phyloP scores from a whole-genome alignment of 2,797 vertebrate species.

The Mastacembelus armatus region DNA sequence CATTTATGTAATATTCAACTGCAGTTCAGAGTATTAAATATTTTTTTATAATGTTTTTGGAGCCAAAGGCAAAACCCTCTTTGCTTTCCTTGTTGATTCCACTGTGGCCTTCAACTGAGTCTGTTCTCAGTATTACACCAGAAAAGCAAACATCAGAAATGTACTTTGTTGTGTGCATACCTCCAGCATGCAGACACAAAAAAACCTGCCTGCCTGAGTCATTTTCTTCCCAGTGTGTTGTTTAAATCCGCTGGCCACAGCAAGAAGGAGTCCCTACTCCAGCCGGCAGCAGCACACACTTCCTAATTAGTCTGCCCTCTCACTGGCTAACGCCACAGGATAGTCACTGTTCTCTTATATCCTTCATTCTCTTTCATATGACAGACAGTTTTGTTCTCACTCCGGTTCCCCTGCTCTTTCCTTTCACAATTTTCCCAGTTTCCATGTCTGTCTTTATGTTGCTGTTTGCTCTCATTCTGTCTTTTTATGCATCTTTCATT shows the following conservation, averaged over 20 bases:
- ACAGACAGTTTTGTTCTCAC: slow-evolving; percentile 47
- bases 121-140: slow-evolving; percentile 17
- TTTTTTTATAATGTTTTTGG: background rate
- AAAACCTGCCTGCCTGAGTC: slow-evolving; percentile 34
- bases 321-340: slow-evolving; percentile 58
- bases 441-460: slow-evolving; percentile 19
- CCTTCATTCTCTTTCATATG: slow-evolving; percentile 34
- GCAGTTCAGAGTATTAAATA: too few species aligned
- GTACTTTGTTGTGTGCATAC: slow-evolving; percentile 60
- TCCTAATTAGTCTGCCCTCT: slow-evolving; percentile 75
- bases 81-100: slow-evolving; percentile 26
- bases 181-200: slow-evolving; percentile 30
- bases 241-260: slow-evolving; percentile 58
- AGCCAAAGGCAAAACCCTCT: background rate
- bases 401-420: slow-evolving; percentile 32
- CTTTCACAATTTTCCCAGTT: slow-evolving; percentile 34
- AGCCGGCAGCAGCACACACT: slow-evolving; percentile 48
- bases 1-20: too few species aligned
- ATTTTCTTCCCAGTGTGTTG: slow-evolving; percentile 36
- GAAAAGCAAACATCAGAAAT: slow-evolving; percentile 44
- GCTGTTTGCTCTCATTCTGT: slow-evolving; percentile 55
- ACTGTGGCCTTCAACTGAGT: slow-evolving; percentile 8
- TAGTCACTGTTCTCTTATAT: slow-evolving; percentile 50
- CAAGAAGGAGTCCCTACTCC: slow-evolving; percentile 51
- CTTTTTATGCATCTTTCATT: slow-evolving; percentile 44